A percentile compares a stretch with the other conserved stretches of the same genome.
These are phyloP conservation scores for Phaonia tiefii DNA, from an alignment of 2,888 invertebrate genomes.

Conservation along the genomic window DNA sequence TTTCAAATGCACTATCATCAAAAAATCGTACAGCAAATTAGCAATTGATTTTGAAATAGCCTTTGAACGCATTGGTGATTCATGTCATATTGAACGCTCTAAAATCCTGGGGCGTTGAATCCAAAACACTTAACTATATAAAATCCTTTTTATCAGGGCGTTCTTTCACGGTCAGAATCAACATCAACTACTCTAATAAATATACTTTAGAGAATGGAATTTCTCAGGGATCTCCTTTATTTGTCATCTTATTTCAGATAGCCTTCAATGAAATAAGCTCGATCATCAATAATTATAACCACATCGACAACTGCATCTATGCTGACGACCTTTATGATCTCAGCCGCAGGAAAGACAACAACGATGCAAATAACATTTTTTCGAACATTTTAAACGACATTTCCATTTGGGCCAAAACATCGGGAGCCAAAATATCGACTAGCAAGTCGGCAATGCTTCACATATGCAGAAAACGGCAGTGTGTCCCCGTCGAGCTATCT, in stretches of 20 bases:
- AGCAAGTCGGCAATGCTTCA: constrained; percentile 7
- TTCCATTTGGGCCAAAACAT: constrained; percentile 3
- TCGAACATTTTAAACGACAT: constrained; percentile 14
- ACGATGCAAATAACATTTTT: neutral
- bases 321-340: constrained; percentile 65
- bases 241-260: constrained; percentile 48
- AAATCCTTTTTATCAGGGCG: constrained; percentile 37
- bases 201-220: constrained; percentile 43
- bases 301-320: constrained; percentile 53
- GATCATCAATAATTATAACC: constrained; percentile 42
- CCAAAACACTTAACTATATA: constrained; percentile 45
- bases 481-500: neutral
- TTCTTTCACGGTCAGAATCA: constrained; percentile 25
- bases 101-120: constrained; percentile 11
- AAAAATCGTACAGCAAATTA: constrained; percentile 1
- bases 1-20: no score
- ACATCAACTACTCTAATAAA: constrained; percentile 14
- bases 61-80: constrained; percentile 60
- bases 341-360: constrained; percentile 32
- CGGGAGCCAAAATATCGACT: constrained; percentile 32
- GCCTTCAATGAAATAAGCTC: constrained; percentile 46
- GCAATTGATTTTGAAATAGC: constrained; percentile 61
- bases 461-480: constrained; percentile 19
- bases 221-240: constrained; percentile 51
- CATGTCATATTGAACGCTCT: constrained; percentile 41